Evolutionary conservation across 2,888 invertebrate genomes (phyloP).

Genomic region (Sphaerophoria taeniata): DNA sequence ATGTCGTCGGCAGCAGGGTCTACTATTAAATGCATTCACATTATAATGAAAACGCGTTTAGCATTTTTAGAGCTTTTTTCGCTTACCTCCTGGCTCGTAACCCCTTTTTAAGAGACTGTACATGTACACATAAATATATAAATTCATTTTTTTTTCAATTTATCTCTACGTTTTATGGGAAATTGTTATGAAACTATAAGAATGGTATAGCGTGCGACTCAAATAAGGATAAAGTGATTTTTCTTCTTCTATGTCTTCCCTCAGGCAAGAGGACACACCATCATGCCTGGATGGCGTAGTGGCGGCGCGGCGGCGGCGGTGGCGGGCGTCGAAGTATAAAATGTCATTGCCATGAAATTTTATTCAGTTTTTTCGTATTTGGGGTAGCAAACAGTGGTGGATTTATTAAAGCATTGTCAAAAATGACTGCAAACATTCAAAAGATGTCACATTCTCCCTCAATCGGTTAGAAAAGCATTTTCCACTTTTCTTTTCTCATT

Average conservation of each 20-base stretch:
- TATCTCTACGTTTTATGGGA: slow-evolving; percentile 65
- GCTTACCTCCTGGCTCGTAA: not conserved
- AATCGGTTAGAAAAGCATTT: too few species aligned
- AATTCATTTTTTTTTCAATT: slow-evolving; percentile 22
- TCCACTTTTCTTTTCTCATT: too few species aligned
- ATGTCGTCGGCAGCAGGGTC: slow-evolving; percentile 3
- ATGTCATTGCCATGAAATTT: slow-evolving; percentile 38
- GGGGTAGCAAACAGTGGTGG: slow-evolving; percentile 12
- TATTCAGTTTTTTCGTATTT: slow-evolving; percentile 1
- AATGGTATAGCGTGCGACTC: slow-evolving; percentile 40
- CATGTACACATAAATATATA: not conserved
- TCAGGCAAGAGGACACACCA: not conserved
- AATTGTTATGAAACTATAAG: slow-evolving; percentile 68
- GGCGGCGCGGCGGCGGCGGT: not conserved
- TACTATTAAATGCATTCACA: slow-evolving; percentile 54
- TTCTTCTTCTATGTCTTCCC: not conserved
- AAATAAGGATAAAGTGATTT: slow-evolving; percentile 59
- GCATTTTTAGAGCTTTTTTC: slow-evolving; percentile 13
- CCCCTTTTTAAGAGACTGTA: not conserved
- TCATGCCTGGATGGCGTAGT: not conserved
- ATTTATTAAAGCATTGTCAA: not conserved
- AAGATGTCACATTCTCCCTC: too few species aligned
- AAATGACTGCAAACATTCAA: too few species aligned
- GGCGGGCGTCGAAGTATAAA: not conserved
- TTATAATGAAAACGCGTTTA: slow-evolving; percentile 36